phyloP scores from a whole-genome alignment of 1,140 invertebrate genomes.

The Drosophila bocqueti region DNA sequence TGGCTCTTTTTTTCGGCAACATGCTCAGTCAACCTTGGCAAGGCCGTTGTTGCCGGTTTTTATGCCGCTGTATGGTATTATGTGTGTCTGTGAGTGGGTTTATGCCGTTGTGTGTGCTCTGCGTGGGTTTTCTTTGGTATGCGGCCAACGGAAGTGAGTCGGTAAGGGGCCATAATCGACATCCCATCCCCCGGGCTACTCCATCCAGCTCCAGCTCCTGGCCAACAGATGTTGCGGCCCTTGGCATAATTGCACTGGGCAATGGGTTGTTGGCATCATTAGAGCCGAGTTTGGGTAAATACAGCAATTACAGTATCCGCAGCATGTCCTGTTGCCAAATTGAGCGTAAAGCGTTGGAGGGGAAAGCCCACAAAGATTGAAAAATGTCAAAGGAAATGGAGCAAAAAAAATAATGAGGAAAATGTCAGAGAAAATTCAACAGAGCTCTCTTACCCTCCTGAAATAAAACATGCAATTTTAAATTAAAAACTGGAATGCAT shows the following conservation, averaged over 20 bases:
- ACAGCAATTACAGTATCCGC: constrained; percentile 59
- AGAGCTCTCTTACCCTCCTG: too few relatives aligned
- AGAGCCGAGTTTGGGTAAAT: constrained; percentile 62
- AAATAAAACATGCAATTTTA: neutral
- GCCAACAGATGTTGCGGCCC: constrained; percentile 42
- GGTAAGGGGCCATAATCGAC: constrained; percentile 55
- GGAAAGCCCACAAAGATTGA: constrained; percentile 15
- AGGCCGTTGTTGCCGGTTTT: constrained; percentile 85
- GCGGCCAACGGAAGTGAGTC: constrained; percentile 75
- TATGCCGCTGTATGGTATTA: constrained; percentile 25
- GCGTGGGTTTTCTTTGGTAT: constrained; percentile 72
- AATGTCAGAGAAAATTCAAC: neutral
- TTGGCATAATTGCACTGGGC: constrained; percentile 64
- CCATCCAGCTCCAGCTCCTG: constrained; percentile 21
- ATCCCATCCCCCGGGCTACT: constrained; percentile 35
- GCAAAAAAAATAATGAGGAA: neutral
- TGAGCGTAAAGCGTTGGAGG: constrained; percentile 61
- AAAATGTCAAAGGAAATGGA: constrained; percentile 12
- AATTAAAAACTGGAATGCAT: neutral
- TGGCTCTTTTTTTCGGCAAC: constrained; percentile 76
- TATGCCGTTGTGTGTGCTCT: constrained; percentile 42
- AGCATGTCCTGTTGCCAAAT: constrained; percentile 72
- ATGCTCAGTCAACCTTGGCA: constrained; percentile 84
- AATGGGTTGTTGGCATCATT: constrained; percentile 73
- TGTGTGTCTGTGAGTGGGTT: constrained; percentile 32